Base-by-base conservation (phyloP, 2,113 vertebrate genomes). In the Sinocyclocheilus anophthalmus region DNA sequence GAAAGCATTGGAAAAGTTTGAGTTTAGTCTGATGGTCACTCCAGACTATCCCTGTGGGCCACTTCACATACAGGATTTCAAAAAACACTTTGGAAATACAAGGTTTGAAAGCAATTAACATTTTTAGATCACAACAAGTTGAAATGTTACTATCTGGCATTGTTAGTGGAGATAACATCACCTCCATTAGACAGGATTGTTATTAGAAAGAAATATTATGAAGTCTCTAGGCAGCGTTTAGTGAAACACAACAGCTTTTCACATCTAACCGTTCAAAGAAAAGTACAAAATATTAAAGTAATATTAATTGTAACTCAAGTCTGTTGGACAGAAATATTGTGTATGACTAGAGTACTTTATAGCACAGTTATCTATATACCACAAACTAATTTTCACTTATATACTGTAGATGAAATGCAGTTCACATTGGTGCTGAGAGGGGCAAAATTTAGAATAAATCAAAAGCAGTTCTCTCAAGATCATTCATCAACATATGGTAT, bases 1-100 rank as follows among this genome's bases (percentile, higher is more conserved):
- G 12, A 90, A 89, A 87, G 89, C 63, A 1, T 59, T 87, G 39
- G 86, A 84, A 50, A 94, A 94, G 91, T 95, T 95, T 90, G 92
- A 95, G 85, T 88, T 95, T 2, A 84, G 89, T 6, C 90, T 95
- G 77, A 88, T 82, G 0, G 70, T 94, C 78, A 83, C 84, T 20
- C 14, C 92, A 59, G 85, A 75, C 33, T 84, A 92, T 83, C 84
- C 88, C 4, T 65, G 82, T 70, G 91, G 20, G 50, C 87, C 78
- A 13, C 78, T 94, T 50, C 73, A 91, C 20, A n/a, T 95, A 30
- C 83, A 93, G 39, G 87, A 89, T 88, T 94, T 94, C 82, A 89
- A 82, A 69, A 95, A 90, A 72, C 0, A 89, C 1, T 84, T 93
- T 16, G 95, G 95, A 63, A 80, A 42, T 63, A 88, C 91, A 57